Percentiles rank a stretch among this genome's conserved stretches.
phyloP scores from a whole-genome alignment of 1,140 invertebrate genomes.

The Lepidurus packardi region DNA sequence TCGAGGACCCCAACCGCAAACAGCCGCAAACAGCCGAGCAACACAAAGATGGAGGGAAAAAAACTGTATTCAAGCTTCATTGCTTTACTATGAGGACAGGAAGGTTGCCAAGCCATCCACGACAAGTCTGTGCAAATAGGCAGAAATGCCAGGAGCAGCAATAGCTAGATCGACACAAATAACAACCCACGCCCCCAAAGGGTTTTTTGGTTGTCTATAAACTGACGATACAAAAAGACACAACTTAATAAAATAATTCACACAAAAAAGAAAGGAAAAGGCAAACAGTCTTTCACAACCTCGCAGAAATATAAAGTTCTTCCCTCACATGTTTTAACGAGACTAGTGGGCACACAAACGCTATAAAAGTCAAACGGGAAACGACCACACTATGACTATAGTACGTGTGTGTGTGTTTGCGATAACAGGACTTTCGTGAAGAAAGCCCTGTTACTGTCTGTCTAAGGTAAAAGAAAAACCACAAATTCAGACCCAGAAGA shows the following conservation, averaged over 20 bases:
- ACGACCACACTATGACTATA: too few species aligned
- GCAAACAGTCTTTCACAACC: neutral
- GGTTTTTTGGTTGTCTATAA: too few species aligned
- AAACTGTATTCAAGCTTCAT: neutral
- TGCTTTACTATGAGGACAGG: neutral
- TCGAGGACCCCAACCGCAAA: neutral
- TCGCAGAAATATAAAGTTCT: neutral
- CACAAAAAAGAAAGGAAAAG: neutral
- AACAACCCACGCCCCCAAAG: neutral
- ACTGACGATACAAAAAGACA: neutral
- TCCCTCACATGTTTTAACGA: neutral
- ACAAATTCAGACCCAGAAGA: neutral
- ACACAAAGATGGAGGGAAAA: neutral
- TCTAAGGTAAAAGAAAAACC: neutral
- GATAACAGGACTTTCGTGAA: neutral
- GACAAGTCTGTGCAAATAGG: neutral
- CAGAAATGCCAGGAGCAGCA: slow-evolving; percentile 7
- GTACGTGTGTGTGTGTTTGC: too few species aligned
- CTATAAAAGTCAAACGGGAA: neutral
- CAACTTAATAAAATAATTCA: neutral
- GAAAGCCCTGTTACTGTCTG: neutral
- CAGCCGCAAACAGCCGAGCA: neutral
- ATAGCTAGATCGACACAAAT: neutral
- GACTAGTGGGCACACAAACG: neutral
- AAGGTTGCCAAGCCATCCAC: neutral